These are phyloP conservation scores for Caenorhabditis doughertyi DNA, from an alignment of 2,888 invertebrate species.

Conservation along the genomic window DNA sequence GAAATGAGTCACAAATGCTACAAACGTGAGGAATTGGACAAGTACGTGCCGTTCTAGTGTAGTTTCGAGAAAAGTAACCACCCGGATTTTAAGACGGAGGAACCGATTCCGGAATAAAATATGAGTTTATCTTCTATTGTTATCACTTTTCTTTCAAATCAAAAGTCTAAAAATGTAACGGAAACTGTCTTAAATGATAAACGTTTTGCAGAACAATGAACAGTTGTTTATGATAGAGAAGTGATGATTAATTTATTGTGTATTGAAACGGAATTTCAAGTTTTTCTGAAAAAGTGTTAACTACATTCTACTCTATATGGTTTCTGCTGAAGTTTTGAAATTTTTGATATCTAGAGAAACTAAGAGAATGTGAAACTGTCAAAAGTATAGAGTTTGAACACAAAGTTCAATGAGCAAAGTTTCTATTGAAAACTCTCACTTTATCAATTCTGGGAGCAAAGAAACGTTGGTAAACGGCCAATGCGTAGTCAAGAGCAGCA, in stretches of 20 bases:
- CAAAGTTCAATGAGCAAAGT: conserved; percentile 10
- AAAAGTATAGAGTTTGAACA: not conserved
- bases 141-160: conserved; percentile 17
- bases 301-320: too few relatives aligned
- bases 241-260: not conserved
- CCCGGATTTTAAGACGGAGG: conserved; percentile 16
- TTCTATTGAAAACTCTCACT: conserved; percentile 15
- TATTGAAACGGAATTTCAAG: not conserved
- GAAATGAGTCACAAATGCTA: not conserved
- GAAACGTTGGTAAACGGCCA: conserved; percentile 93
- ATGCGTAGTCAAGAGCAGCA: conserved; percentile 90
- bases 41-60: conserved; percentile 25
- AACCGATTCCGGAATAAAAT: conserved; percentile 3
- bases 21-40: not conserved
- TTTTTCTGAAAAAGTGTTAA: not conserved
- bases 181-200: not conserved
- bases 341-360: too few relatives aligned
- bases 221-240: conserved; percentile 15
- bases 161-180: conserved; percentile 17
- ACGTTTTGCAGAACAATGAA: not conserved
- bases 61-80: conserved; percentile 2
- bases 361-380: too few relatives aligned
- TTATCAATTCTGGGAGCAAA: conserved; percentile 85
- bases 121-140: not conserved
- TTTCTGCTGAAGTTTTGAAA: too few relatives aligned